These are phyloP conservation scores for Astreopora myriophthalma DNA, from an alignment of 64 coral and sea anemone species.

Conservation along the genomic window DNA sequence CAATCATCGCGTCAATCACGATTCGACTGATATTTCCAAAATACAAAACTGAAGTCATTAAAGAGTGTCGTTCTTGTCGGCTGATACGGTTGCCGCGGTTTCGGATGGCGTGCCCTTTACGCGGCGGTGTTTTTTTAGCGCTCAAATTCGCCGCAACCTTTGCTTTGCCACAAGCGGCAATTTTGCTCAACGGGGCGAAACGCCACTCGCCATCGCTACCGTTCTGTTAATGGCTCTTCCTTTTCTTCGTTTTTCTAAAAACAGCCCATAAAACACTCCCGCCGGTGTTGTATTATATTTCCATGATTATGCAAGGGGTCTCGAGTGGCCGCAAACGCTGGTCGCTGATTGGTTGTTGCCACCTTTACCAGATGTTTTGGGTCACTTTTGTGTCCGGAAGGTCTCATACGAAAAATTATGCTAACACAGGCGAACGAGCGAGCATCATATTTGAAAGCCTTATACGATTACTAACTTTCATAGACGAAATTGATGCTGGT, in stretches of 20 bases:
- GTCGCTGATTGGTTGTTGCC: conserved; percentile 91
- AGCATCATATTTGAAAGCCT: conserved; percentile 6
- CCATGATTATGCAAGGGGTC: conserved; percentile 68
- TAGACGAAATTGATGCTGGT: background rate
- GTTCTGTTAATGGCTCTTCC: conserved; percentile 70
- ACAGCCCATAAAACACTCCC: conserved; percentile 51
- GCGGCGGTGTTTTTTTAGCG: background rate
- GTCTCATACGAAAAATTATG: conserved; percentile 87
- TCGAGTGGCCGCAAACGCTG: conserved; percentile 19
- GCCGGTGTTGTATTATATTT: conserved; percentile 68
- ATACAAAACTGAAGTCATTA: background rate
- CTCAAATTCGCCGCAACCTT: background rate
- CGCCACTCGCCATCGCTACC: conserved; percentile 21
- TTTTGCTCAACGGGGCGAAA: background rate
- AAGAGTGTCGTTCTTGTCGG: conserved; percentile 80
- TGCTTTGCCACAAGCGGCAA: background rate
- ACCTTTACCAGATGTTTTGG: conserved; percentile 89
- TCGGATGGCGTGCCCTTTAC: conserved; percentile 15
- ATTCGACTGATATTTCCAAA: conserved; percentile 64
- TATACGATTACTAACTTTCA: background rate
- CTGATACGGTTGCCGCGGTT: conserved; percentile 88
- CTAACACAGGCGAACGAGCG: background rate
- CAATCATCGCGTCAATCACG: conserved; percentile 90
- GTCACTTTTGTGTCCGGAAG: conserved; percentile 74
- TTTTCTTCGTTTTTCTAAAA: conserved; percentile 89